Base-by-base conservation (phyloP, 2,113 vertebrate species). In the human region DNA sequence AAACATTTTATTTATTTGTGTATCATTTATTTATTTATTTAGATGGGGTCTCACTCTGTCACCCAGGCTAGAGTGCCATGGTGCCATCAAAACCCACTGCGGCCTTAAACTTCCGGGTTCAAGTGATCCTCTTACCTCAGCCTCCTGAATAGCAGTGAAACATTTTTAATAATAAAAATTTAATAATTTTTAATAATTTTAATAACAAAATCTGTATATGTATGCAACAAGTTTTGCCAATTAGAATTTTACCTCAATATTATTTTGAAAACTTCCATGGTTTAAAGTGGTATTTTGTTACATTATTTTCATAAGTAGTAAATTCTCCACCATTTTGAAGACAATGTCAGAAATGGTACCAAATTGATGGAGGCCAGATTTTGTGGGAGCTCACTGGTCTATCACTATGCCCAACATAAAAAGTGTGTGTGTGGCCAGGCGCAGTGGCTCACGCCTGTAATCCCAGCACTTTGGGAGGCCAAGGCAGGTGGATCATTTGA, bases 201-300 rank as follows among this genome's bases (percentile, higher is more conserved):
- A 45, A 45, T 45, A 45, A 45, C 30, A 94, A 91, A 91, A 76
- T 94, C 9, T n/a, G 11, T 27, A 30, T 27, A 55, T 48, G 10
- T 86, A 40, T 79, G 64, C 40, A 93, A 50, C 23, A 45, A 82
- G 22, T 25, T 90, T 76, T 75, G 59, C 4, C 45, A 84, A 11
- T 50, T 50, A 82, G 23, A 88, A 87, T 93, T 97, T 94, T 89
- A 83, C 8, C 25, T 93, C 32, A 52, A 3, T 70, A 64, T 94
- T 76, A 64, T 73, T 82, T 16, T n/a, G 92, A 92, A 93, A 32
- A 73, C 76, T 12, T 66, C 3, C 48, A 27, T 16, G 35, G 66
- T 48, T 79, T 57, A 66, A 72, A 89, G 8, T 73, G 75, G 45
- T 50, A 30, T 43, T 80, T 92, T 85, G 70, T 17, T 89, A 32